These are phyloP conservation scores for Ephestia elutella DNA, from an alignment of 1,140 invertebrate genomes.

Conservation along the genomic window DNA sequence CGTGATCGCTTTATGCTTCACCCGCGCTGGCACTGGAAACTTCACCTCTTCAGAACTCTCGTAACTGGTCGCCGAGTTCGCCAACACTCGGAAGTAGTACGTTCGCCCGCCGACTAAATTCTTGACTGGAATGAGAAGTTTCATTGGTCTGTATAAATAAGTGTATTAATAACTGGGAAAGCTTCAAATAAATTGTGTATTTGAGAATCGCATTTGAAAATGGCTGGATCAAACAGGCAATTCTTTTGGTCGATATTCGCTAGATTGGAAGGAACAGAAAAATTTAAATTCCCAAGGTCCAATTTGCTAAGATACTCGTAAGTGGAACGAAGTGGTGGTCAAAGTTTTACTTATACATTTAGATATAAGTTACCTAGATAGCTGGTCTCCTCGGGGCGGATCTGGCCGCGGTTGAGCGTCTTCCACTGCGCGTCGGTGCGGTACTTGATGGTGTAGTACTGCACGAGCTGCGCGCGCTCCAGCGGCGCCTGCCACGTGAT, in stretches of 20 bases:
- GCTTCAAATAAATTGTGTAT: no score
- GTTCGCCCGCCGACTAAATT: constrained; percentile 91
- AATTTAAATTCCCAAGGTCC: no score
- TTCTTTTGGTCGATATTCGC: no score
- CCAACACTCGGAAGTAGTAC: constrained; percentile 92
- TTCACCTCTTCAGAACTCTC: constrained; percentile 89
- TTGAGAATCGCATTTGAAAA: no score
- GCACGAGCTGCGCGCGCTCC: constrained; percentile 84
- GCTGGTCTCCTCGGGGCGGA: constrained; percentile 89
- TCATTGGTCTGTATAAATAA: neutral
- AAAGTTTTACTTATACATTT: no score
- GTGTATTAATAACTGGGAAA: no score
- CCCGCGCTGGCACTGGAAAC: constrained; percentile 89
- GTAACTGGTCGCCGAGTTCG: constrained; percentile 87
- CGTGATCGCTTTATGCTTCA: constrained; percentile 94
- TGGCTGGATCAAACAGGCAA: no score
- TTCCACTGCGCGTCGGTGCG: constrained; percentile 91
- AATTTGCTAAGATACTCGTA: no score
- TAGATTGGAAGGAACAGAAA: no score
- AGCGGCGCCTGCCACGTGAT: constrained; percentile 91
- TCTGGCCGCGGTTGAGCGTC: constrained; percentile 88
- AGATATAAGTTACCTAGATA: constrained; percentile 87
- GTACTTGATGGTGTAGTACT: constrained; percentile 94
- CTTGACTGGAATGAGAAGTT: constrained; percentile 80
- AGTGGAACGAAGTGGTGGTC: no score